Evolutionary conservation across 2,888 invertebrate species (phyloP), one percentile per base, ranked within the genome.

Genomic region (Leucophora obtusa): DNA sequence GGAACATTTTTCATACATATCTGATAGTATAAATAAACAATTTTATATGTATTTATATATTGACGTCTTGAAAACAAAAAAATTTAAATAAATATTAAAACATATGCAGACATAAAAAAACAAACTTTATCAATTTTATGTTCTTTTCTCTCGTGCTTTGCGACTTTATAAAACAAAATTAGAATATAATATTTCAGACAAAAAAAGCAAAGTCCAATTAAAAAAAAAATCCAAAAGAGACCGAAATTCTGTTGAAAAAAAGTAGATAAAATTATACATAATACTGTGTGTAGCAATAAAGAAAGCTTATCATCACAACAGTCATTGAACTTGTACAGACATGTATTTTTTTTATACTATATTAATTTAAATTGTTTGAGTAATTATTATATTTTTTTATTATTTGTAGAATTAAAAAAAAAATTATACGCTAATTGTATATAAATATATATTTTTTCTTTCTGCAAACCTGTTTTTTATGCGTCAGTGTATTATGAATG

Each of bases 321-420:
- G 81, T 81, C 81, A 81, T 70, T 81, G 81, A 81, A 81, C 81
- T 77, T 81, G 81, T 21, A 21, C 73, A 81, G 77, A 74, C 77
- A 53, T 62, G 1, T 28, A 6, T 28, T 28, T 28, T 28, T 28
- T 28, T 54, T 47, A 28, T 21, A 21, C n/a, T 24, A 47, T 47
- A 47, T 47, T n/a, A 47, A 47, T 14, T 47, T n/a, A 47, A 47
- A 47, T n/a, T n/a, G 43, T n/a, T 47, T 11, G n/a, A n/a, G n/a
- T 47, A 47, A 47, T 47, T 47, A 47, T 47, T 47, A 47, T n/a
- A n/a, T 75, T 75, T 75, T 75, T 35, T n/a, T 47, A 14, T 47
- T n/a, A n/a, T 47, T 47, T 47, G n/a, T 47, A 47, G 43, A 47
- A n/a, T 47, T 4, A 47, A n/a, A 47, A n/a, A 47, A n/a, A n/a